phyloP scores from a whole-genome alignment of 2,113 vertebrate species.

The Fulmarus glacialis region DNA sequence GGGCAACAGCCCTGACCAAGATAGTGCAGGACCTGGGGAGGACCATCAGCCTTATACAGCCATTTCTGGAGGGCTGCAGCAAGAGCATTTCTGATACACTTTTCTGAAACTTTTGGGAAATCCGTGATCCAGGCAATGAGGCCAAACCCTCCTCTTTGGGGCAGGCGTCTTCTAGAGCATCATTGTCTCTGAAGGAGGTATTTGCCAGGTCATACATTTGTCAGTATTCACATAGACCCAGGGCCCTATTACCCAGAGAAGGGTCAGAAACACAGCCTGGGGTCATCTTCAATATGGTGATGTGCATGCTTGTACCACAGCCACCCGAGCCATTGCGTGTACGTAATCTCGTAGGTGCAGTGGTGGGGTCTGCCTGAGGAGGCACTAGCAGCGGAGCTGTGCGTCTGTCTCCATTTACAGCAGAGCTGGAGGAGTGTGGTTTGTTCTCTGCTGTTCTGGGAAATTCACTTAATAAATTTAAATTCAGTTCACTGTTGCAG shows the following conservation, averaged over 20 bases:
- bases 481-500: not conserved
- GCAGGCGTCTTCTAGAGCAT: not conserved
- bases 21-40: not conserved
- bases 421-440: not conserved
- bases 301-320: not conserved
- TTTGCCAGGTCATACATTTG: not conserved
- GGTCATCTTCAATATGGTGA: not conserved
- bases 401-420: not conserved
- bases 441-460: not conserved
- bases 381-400: not conserved
- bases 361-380: not conserved
- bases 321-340: accelerated
- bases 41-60: not conserved
- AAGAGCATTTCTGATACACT: not conserved
- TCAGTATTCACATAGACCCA: not conserved
- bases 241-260: not conserved
- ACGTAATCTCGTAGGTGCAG: accelerated
- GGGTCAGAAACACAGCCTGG: not conserved
- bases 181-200: not conserved
- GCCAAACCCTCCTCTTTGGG: not conserved
- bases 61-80: not conserved
- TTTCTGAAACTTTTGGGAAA: not conserved
- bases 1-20: not conserved
- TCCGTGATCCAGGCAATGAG: not conserved
- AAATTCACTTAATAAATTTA: not conserved